Evolutionary conservation across 2,797 vertebrate species (phyloP).

Genomic region (Phoxinus dragarum): DNA sequence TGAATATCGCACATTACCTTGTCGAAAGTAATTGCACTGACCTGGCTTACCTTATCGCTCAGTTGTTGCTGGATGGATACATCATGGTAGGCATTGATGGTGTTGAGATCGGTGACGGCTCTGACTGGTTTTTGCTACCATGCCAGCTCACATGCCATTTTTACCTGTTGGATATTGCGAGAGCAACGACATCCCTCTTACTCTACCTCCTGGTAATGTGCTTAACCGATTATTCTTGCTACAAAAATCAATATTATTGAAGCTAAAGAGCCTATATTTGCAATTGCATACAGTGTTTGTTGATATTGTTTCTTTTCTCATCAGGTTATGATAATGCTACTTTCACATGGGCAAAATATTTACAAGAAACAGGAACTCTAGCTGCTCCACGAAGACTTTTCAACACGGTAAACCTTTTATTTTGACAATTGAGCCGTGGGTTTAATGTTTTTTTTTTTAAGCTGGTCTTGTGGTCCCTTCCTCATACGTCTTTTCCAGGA

Average conservation of each 20-base stretch:
- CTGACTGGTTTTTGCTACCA: constrained; percentile 97
- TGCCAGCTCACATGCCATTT: constrained; percentile 89
- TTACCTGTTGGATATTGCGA: constrained; percentile 89
- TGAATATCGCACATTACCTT: not conserved
- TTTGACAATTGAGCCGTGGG: not conserved
- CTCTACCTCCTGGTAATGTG: constrained; percentile 75
- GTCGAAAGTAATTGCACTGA: not conserved
- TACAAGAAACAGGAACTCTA: constrained; percentile 81
- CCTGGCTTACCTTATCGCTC: not conserved
- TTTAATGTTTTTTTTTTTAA: constrained; percentile 7
- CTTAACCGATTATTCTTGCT: not conserved
- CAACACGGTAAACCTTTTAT: constrained; percentile 82
- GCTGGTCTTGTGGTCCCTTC: not conserved
- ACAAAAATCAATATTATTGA: not conserved
- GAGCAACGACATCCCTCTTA: constrained; percentile 86
- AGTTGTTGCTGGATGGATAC: constrained; percentile 93
- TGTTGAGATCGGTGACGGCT: constrained; percentile 75
- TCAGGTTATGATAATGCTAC: constrained; percentile 82
- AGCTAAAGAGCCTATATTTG: not conserved
- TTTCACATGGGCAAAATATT: constrained; percentile 88
- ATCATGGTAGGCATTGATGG: constrained; percentile 94
- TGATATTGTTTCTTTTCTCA: constrained; percentile 41
- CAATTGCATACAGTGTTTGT: not conserved
- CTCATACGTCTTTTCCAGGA: constrained; percentile 75
- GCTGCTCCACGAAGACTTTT: constrained; percentile 86